Conservation (phyloP, 2,113 vertebrate genomes). For the Triplophysa dalaica region DNA sequence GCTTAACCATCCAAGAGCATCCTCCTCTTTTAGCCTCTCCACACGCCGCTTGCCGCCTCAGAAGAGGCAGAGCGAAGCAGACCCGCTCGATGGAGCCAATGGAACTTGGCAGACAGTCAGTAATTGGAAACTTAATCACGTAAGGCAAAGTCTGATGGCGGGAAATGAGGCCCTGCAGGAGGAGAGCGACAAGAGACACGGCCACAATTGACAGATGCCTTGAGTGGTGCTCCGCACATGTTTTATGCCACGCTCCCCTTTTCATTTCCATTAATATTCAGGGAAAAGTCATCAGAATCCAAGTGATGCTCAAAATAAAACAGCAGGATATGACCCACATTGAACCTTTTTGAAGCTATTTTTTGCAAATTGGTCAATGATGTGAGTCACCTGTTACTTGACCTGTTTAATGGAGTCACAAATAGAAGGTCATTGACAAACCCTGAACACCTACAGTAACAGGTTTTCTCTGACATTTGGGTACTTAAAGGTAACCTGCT, state of each 20-base stretch:
- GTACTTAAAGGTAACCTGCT: conserved; percentile 38
- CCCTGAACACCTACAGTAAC: background rate
- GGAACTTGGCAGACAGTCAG: conserved; percentile 34
- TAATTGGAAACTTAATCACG: conserved; percentile 61
- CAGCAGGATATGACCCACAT: conserved; percentile 32
- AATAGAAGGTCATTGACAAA: conserved; percentile 10
- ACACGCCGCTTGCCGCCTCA: conserved; percentile 17
- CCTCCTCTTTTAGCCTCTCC: conserved; percentile 5
- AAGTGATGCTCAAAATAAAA: conserved; percentile 16
- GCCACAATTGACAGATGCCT: conserved; percentile 41
- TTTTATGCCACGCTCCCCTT: background rate
- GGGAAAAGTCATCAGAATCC: background rate
- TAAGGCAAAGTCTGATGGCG: conserved; percentile 43
- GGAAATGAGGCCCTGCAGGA: conserved; percentile 40
- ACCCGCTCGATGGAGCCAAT: conserved; percentile 31
- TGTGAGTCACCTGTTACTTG: conserved; percentile 18
- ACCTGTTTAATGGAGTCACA: background rate
- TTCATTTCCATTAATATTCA: conserved; percentile 39
- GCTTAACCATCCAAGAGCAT: background rate
- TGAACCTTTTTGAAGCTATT: background rate
- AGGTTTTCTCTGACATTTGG: conserved; percentile 14
- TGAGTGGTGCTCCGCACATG: conserved; percentile 31
- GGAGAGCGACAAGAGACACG: conserved; percentile 38
- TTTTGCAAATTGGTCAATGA: conserved; percentile 20
- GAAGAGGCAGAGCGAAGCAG: conserved; percentile 23